Conservation (phyloP, 2,113 vertebrate genomes). For the Prochilodus magdalenae region DNA sequence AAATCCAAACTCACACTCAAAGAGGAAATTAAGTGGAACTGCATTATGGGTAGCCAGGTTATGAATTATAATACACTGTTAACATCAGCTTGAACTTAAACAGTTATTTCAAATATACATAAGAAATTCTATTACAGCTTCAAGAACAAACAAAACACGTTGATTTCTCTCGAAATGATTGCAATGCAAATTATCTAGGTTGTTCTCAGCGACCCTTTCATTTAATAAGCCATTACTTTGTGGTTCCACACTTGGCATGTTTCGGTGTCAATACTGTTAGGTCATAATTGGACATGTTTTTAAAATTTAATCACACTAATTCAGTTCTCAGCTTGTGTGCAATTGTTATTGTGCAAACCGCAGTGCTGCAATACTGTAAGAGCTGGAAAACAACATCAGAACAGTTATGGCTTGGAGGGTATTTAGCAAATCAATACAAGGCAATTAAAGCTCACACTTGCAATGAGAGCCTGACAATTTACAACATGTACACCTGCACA, state of each 20-base stretch:
- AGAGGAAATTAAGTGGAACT: too few species aligned
- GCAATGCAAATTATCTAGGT: slow-evolving; percentile 15
- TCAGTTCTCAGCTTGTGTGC: slow-evolving; percentile 26
- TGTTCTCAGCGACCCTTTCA: too few species aligned
- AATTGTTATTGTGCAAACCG: not conserved
- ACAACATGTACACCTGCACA: not conserved
- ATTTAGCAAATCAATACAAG: slow-evolving; percentile 32
- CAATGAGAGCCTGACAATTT: not conserved
- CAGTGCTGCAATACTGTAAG: not conserved
- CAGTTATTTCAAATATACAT: not conserved
- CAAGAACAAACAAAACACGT: slow-evolving; percentile 26
- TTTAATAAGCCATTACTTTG: not conserved
- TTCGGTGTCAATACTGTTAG: slow-evolving; percentile 22
- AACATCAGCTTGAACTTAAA: too few species aligned
- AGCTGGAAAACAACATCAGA: not conserved
- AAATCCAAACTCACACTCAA: too few species aligned
- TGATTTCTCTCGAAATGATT: slow-evolving; percentile 28
- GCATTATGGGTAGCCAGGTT: too few species aligned
- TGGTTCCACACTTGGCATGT: slow-evolving; percentile 16
- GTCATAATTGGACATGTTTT: slow-evolving; percentile 32
- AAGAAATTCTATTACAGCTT: slow-evolving; percentile 22
- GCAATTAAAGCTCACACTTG: slow-evolving; percentile 29
- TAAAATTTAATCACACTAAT: slow-evolving; percentile 41
- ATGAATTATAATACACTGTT: too few species aligned
- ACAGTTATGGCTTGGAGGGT: not conserved